Percentiles rank a stretch among this genome's conserved stretches.
Evolutionary conservation across 92 coral and sea anemone genomes (phyloP).

Genomic region (Palythoa grandis): DNA sequence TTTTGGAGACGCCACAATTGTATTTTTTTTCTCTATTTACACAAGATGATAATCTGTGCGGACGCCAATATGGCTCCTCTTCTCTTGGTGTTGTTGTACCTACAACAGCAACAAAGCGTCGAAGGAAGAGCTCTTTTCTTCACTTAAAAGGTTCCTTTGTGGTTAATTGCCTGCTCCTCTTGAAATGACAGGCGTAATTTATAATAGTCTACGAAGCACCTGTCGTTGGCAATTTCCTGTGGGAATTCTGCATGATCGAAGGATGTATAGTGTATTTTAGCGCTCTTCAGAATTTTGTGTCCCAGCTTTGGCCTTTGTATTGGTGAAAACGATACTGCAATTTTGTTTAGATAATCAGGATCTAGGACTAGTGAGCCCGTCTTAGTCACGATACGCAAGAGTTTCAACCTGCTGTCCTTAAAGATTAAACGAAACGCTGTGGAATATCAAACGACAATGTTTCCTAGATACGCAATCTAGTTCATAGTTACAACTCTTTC

Average conservation of each 20-base stretch:
- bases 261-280: background rate
- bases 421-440: background rate
- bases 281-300: background rate
- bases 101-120: too few species aligned
- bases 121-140: background rate
- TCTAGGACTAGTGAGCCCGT: background rate
- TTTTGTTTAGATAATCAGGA: background rate
- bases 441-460: background rate
- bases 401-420: background rate
- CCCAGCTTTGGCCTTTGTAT: background rate
- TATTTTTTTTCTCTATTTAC: too few species aligned
- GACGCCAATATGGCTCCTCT: too few species aligned
- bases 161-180: background rate
- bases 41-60: too few species aligned
- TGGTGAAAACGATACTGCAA: constrained; percentile 3
- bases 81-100: too few species aligned
- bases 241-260: background rate
- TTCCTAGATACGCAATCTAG: background rate
- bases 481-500: background rate
- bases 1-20: too few species aligned
- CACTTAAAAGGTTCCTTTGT: constrained; percentile 1
- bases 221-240: constrained; percentile 20
- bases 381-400: too few species aligned
- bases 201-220: background rate
- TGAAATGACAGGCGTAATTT: constrained; percentile 8